phyloP scores from a whole-genome alignment of 2,113 vertebrate species.

The Grus americana region DNA sequence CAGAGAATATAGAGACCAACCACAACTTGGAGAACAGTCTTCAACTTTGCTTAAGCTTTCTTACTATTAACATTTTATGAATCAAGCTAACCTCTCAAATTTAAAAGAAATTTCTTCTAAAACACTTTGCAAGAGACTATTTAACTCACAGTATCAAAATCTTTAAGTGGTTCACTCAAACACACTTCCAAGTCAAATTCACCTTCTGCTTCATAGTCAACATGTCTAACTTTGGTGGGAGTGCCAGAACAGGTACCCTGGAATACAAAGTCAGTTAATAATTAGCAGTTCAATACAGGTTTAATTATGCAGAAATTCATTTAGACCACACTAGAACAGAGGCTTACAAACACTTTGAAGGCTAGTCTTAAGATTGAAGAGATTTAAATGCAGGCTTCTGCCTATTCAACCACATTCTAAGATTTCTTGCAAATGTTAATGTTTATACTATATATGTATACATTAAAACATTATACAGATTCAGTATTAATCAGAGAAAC shows the following conservation, averaged over 20 bases:
- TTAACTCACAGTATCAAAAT: conserved; percentile 69
- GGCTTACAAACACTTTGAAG: neutral
- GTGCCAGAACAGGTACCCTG: conserved; percentile 77
- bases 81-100: neutral
- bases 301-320: neutral
- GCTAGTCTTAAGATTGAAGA: neutral
- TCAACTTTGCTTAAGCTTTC: neutral
- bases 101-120: neutral
- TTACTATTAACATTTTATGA: neutral
- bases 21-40: neutral
- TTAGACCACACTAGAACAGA: neutral
- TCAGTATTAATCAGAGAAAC: neutral
- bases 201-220: conserved; percentile 66
- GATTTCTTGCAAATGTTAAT: neutral
- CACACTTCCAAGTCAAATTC: conserved; percentile 77
- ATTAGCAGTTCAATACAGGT: neutral
- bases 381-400: neutral
- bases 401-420: neutral
- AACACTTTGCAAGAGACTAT: neutral
- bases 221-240: conserved; percentile 82
- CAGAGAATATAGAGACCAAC: neutral
- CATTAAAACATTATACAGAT: neutral
- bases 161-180: conserved; percentile 68
- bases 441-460: no score
- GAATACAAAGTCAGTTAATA: conserved; percentile 32